Percentiles rank a stretch among this genome's conserved stretches.
These are phyloP conservation scores for Paedocypris micromegethes DNA, from an alignment of 2,797 vertebrate genomes.

Conservation along the genomic window DNA sequence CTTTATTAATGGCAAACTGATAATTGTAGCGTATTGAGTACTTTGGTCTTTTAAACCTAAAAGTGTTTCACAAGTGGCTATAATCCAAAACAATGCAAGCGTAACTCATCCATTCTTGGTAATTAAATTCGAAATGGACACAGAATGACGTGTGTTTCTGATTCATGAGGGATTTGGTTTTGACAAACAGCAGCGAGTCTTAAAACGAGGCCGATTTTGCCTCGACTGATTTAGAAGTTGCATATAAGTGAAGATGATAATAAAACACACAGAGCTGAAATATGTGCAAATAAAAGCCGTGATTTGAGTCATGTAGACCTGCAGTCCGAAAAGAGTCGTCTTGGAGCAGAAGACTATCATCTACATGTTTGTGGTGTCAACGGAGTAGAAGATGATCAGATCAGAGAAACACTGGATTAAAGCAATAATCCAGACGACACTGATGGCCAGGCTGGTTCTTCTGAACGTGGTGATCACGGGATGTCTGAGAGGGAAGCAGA, in stretches of 20 bases:
- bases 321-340: conserved; percentile 6
- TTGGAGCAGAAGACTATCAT: conserved; percentile 18
- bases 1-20: too few species aligned
- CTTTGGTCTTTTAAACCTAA: too few species aligned
- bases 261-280: conserved; percentile 3
- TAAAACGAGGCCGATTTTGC: conserved; percentile 9
- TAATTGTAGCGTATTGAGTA: too few species aligned
- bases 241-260: conserved; percentile 15
- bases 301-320: background rate
- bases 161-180: too few species aligned
- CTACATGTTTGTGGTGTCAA: background rate
- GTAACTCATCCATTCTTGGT: too few species aligned
- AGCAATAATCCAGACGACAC: conserved; percentile 32
- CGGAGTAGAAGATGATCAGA: conserved; percentile 1
- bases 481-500: conserved; percentile 50
- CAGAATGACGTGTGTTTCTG: too few species aligned
- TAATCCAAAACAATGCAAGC: too few species aligned
- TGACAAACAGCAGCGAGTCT: background rate
- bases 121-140: too few species aligned
- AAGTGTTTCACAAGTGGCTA: too few species aligned
- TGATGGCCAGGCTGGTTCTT: conserved; percentile 31
- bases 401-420: conserved; percentile 11
- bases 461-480: conserved; percentile 34
- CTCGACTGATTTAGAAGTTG: conserved; percentile 1
- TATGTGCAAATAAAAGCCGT: background rate